phyloP scores from a whole-genome alignment of 1,140 invertebrate genomes.

The Tetramorium parvispinum region DNA sequence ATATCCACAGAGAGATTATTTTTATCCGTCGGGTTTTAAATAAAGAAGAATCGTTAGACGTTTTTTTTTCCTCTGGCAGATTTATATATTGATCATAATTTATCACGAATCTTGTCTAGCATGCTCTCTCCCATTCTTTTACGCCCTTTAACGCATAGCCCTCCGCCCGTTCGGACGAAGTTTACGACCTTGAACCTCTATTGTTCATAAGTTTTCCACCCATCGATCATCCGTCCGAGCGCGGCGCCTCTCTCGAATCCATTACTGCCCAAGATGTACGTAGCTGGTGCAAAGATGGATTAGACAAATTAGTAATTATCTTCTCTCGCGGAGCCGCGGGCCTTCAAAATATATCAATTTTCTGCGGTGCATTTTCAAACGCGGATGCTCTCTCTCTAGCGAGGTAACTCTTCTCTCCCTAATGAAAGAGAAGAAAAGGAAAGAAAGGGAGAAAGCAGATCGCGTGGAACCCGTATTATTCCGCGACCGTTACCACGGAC shows the following conservation, averaged over 20 bases:
- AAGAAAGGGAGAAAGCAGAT: background rate
- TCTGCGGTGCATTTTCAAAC: background rate
- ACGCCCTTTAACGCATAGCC: conserved; percentile 29
- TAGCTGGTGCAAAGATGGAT: conserved; percentile 58
- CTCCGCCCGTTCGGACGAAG: background rate
- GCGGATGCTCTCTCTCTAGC: too few relatives aligned
- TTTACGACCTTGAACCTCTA: conserved; percentile 61
- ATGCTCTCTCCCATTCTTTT: conserved; percentile 2
- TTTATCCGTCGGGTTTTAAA: conserved; percentile 18
- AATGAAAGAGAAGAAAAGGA: background rate
- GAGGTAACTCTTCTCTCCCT: background rate
- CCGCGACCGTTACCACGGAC: background rate
- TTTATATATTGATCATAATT: conserved; percentile 55
- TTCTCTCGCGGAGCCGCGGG: conserved; percentile 22
- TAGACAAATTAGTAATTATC: conserved; percentile 64
- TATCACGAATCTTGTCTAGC: conserved; percentile 50
- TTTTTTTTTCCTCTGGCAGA: background rate
- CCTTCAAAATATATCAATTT: conserved; percentile 42
- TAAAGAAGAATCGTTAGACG: conserved; percentile 34
- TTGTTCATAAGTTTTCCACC: conserved; percentile 56
- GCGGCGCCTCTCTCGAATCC: conserved; percentile 37
- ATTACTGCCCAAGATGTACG: conserved; percentile 52
- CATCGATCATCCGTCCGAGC: conserved; percentile 62
- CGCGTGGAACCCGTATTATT: conserved; percentile 11
- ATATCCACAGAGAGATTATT: background rate